Conservation (phyloP, 2,113 vertebrate genomes). For the Notiomystis cincta region DNA sequence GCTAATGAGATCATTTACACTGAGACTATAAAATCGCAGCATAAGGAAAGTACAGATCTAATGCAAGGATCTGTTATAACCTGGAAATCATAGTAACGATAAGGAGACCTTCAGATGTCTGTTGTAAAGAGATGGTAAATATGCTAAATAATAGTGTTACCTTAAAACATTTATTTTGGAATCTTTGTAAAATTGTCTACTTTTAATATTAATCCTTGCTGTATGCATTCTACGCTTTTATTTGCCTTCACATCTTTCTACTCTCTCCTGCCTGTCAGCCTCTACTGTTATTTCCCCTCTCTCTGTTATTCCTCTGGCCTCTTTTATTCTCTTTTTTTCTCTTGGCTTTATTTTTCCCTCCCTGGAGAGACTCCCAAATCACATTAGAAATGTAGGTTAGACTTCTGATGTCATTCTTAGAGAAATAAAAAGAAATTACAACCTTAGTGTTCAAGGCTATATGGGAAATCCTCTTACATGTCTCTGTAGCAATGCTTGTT, state of each 20-base stretch:
- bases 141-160: background rate
- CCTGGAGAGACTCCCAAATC: background rate
- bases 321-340: background rate
- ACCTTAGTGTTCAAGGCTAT: background rate
- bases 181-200: background rate
- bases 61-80: background rate
- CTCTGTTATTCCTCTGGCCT: background rate
- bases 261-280: background rate
- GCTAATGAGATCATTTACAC: background rate
- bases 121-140: background rate
- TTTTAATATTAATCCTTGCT: background rate
- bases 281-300: background rate
- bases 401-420: background rate
- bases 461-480: background rate
- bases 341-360: background rate
- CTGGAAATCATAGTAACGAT: background rate
- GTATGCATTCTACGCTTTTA: background rate
- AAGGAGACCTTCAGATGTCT: background rate
- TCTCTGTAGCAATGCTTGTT: background rate
- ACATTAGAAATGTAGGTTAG: constrained; percentile 18
- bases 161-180: background rate
- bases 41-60: background rate
- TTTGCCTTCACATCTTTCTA: background rate
- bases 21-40: background rate
- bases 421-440: background rate